Evolutionary conservation across 2,113 vertebrate species (phyloP).

Genomic region (Bufo gargarizans): DNA sequence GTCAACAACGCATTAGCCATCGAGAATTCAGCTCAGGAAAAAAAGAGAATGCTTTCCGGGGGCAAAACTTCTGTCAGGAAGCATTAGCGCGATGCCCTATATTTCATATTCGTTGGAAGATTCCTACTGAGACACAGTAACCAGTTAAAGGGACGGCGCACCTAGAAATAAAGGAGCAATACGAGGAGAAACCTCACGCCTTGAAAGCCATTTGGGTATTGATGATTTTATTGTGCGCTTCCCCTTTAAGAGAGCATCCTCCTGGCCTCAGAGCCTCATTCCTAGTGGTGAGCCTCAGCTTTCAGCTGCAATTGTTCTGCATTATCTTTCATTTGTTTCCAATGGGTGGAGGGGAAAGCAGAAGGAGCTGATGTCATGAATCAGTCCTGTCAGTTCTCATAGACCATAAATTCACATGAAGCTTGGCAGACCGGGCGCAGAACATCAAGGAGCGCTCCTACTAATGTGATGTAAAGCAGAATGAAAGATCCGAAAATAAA

Average conservation of each 20-base stretch:
- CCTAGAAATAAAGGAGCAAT: not conserved
- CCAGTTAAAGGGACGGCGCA: not conserved
- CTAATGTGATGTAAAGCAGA: not conserved
- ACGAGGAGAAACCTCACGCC: not conserved
- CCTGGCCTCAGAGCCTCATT: not conserved
- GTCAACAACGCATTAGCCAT: constrained; percentile 13
- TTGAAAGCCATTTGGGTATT: not conserved
- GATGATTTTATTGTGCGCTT: not conserved
- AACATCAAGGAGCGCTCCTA: not conserved
- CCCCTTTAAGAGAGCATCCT: not conserved
- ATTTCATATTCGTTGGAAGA: not conserved
- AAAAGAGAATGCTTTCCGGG: constrained; percentile 15
- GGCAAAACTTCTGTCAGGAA: constrained; percentile 6
- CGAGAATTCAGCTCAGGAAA: not conserved
- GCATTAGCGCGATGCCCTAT: constrained; percentile 7
- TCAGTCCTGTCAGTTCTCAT: not conserved
- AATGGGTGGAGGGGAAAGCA: not conserved
- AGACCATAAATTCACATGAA: not conserved
- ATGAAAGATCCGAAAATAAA: not conserved
- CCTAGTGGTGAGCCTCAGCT: not conserved
- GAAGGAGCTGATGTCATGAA: not conserved
- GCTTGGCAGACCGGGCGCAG: not conserved
- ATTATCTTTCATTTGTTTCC: not conserved
- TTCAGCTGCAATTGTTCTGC: not conserved
- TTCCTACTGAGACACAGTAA: not conserved